Base-by-base conservation (phyloP, 2,797 vertebrate species). In the Tachyglossus aculeatus region DNA sequence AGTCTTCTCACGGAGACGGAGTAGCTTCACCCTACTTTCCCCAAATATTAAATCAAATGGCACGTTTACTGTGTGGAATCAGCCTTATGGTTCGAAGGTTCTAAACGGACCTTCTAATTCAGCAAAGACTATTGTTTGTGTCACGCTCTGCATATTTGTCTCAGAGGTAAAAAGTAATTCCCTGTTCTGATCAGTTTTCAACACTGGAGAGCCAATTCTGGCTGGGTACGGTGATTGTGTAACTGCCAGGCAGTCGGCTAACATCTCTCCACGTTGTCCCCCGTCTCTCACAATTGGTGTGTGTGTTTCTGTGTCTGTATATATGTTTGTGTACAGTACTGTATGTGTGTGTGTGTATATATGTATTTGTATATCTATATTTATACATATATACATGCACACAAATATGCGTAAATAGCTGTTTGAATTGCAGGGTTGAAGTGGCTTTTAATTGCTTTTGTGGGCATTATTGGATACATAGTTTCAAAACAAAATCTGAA, bases 381-480 rank as follows among this genome's bases (percentile, higher is more conserved):
- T 1, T 7, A 14, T 29, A 6, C 50, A 18, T 34, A 5, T 64
- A 3, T 7, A 2, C 6, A 4, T n/a, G 0, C 48, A 29, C 58
- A 47, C 33, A 14, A 33, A 14, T 27, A 10, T 5, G 44, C 50
- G 66, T 5, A 34, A 32, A 45, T 63, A 25, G 27, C 45, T 61
- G 62, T 80, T 73, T 39, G 38, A 52, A 32, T 51, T 55, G 80
- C 77, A 60, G 67, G 61, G 68, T 71, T 71, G 71, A 77, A 62
- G 77, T 31, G 74, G 72, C 82, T 78, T 60, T 39, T 56, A 12
- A 53, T 60, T 12, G 13, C 77, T 77, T 57, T 12, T 2, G 41
- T 73, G 82, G 78, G 84, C 61, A 36, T 86, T 78, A 48, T 54
- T 60, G 52, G 55, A 53, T 45, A 65, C 48, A 5, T 48, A 44